Evolutionary conservation across 2,888 invertebrate genomes (phyloP), one percentile per base, ranked within the genome.

Genomic region (Ligdia adustata): DNA sequence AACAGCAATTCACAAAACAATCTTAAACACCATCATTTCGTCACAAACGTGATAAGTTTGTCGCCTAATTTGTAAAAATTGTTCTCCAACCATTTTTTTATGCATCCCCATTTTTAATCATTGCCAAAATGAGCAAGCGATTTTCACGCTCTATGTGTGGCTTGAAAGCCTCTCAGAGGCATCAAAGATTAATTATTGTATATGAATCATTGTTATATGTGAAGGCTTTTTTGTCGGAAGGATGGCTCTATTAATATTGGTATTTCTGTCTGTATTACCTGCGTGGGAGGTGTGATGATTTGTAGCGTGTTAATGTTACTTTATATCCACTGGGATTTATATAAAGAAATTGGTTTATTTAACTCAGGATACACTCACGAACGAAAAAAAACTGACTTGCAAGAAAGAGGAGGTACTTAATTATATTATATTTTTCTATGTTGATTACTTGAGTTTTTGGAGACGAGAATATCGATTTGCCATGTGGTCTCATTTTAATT

Each of bases 21-120:
- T 72, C 63, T 71, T 69, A 75, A 81, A 77, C 69, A 76, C 72
- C 69, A 75, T 79, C 75, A 79, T 82, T 82, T 76, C 64, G 60
- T 67, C 66, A 66, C 65, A 79, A 83, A 86, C 66, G 84, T 84
- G 87, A 62, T 73, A 75, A 79, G 69, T 85, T 84, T 88, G 87
- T 88, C 87, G 86, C 87, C 80, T 82, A 85, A 86, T 87, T 84
- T 82, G 85, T 87, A 80, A 77, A 82, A 80, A 82, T 83, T 80
- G 69, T 75, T 68, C 66, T 64, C 57, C 1, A 53, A 22, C 6
- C 48, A 54, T 61, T 69, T 69, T 76, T 76, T 73, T 69, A 57
- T 60, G 29, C 48, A 46, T 49, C 55, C 59, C 57, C 40, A 60
- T 65, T 66, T 59, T 66, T 62, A 57, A 68, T 70, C 68, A 70